phyloP scores from a whole-genome alignment of 2,888 invertebrate species.

The Sinodicranocentrus sp. region DNA sequence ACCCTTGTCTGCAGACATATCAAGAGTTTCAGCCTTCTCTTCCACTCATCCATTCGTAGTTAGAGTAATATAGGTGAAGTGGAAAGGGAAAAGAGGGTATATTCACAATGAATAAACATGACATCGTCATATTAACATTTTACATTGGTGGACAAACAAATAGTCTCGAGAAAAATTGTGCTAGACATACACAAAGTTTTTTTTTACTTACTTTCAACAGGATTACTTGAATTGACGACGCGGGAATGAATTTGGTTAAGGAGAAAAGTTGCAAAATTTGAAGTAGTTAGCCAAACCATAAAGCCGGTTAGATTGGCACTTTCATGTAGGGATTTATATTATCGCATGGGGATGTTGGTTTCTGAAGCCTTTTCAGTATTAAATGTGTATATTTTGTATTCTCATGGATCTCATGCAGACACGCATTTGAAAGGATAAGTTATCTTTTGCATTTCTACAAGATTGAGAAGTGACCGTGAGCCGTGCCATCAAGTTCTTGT shows the following conservation, averaged over 20 bases:
- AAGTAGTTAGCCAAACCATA: too few relatives aligned
- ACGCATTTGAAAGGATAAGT: too few relatives aligned
- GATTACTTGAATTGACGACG: conserved; percentile 16
- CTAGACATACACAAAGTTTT: background rate
- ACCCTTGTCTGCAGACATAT: background rate
- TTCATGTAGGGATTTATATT: too few relatives aligned
- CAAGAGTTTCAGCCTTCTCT: too few relatives aligned
- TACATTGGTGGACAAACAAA: conserved; percentile 1
- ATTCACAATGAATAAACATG: conserved; percentile 1
- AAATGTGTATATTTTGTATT: too few relatives aligned
- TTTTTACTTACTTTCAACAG: background rate
- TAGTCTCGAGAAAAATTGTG: background rate
- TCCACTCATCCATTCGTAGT: too few relatives aligned
- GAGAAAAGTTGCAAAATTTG: background rate
- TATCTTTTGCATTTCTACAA: too few relatives aligned
- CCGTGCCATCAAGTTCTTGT: conserved; percentile 4
- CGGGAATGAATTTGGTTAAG: conserved; percentile 22
- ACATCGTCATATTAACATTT: conserved; percentile 5
- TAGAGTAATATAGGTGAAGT: too few relatives aligned
- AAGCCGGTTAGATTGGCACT: too few relatives aligned
- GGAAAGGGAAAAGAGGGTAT: background rate
- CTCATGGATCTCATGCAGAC: too few relatives aligned
- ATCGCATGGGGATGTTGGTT: too few relatives aligned
- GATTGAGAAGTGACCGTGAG: conserved; percentile 3
- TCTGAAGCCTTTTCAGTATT: too few relatives aligned